These are phyloP conservation scores for Geotrypetes seraphini DNA, from an alignment of 2,797 vertebrate genomes.

Conservation along the genomic window DNA sequence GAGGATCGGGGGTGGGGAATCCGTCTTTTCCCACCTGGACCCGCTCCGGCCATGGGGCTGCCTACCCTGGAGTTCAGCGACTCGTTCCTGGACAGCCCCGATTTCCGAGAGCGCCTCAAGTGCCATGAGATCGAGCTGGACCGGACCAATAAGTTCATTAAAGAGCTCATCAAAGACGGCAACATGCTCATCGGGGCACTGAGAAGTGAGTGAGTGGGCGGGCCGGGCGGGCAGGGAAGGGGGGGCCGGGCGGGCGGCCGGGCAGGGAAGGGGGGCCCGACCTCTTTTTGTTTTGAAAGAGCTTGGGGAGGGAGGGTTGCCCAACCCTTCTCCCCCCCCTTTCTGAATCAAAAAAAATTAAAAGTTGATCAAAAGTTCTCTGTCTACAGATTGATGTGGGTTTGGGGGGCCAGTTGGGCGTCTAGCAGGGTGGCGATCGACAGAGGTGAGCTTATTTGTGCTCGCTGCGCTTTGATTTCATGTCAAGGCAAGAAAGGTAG, in stretches of 20 bases:
- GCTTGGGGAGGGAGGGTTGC: slow-evolving; percentile 32
- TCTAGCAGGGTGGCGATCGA: too few species aligned
- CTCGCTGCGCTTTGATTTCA: too few species aligned
- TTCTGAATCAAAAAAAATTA: slow-evolving; percentile 42
- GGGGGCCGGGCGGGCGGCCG: too few species aligned
- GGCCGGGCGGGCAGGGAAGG: too few species aligned
- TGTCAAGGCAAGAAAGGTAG: too few species aligned
- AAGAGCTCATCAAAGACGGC: slow-evolving; percentile 92
- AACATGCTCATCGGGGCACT: slow-evolving; percentile 84
- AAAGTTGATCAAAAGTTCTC: slow-evolving; percentile 9
- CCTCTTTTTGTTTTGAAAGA: slow-evolving; percentile 61
- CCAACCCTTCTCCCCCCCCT: too few species aligned
- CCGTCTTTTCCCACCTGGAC: neutral
- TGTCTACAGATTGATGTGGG: neutral
- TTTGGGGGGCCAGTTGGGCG: neutral
- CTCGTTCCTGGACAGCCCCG: slow-evolving; percentile 87
- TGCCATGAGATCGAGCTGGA: slow-evolving; percentile 92
- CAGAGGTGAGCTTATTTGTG: too few species aligned
- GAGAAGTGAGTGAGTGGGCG: slow-evolving; percentile 75
- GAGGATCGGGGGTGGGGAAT: too few species aligned
- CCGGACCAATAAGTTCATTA: slow-evolving; percentile 92
- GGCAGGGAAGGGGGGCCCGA: too few species aligned
- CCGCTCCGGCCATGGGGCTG: slow-evolving; percentile 69
- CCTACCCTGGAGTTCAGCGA: slow-evolving; percentile 94
- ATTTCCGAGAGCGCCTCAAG: slow-evolving; percentile 87